A percentile compares a stretch with the other conserved stretches of the same genome.
These are phyloP conservation scores for Subacronicta megacephala DNA, from an alignment of 2,888 invertebrate species.

Conservation along the genomic window DNA sequence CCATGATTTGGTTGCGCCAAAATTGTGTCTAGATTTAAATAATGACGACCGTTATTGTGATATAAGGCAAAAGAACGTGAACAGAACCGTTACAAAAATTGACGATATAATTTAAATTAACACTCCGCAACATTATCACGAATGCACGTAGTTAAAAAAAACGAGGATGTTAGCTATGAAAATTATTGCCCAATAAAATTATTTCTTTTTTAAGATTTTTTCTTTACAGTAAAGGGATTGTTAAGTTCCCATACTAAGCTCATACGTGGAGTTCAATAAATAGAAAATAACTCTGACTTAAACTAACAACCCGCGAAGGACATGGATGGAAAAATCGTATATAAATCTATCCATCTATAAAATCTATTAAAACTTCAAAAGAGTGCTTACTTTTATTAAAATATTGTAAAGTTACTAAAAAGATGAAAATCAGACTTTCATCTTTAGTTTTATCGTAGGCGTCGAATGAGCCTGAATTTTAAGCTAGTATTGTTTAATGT, in stretches of 20 bases:
- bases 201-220: conserved; percentile 9
- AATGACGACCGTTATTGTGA: neutral
- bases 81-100: conserved; percentile 21
- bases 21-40: no score
- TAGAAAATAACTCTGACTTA: conserved; percentile 40
- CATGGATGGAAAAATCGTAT: conserved; percentile 54
- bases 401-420: conserved; percentile 60
- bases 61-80: conserved; percentile 2
- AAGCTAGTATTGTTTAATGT: conserved; percentile 43
- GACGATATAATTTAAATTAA: conserved; percentile 25
- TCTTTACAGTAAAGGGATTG: conserved; percentile 33
- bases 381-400: conserved; percentile 57
- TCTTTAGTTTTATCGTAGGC: conserved; percentile 46
- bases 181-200: conserved; percentile 29
- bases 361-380: conserved; percentile 59
- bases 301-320: conserved; percentile 59
- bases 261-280: conserved; percentile 44
- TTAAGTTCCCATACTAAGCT: conserved; percentile 58
- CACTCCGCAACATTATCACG: conserved; percentile 32
- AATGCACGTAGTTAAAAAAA: conserved; percentile 33
- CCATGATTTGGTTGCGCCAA: no score
- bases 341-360: conserved; percentile 53
- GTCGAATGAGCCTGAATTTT: conserved; percentile 30
- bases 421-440: conserved; percentile 69
- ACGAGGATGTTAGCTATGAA: conserved; percentile 28